Evolutionary conservation across 2,113 vertebrate genomes (phyloP), one percentile per base, ranked within the genome.

Genomic region (Panthera leo): DNA sequence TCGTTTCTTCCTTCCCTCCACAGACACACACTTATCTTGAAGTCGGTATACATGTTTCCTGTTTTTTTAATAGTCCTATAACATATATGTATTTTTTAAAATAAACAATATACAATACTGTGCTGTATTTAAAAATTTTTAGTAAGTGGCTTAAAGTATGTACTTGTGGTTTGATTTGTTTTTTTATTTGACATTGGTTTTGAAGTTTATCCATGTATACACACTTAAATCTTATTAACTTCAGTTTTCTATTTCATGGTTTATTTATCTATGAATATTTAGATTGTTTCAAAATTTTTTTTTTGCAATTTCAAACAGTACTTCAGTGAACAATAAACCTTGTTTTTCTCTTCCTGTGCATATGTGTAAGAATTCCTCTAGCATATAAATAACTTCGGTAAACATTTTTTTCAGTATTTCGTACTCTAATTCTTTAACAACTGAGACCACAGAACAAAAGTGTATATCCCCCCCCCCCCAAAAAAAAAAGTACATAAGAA

Each of bases 151-250:
- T 84, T 34, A 67, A 55, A 21, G 45, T 53, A 4, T 85, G 18
- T 93, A 70, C 84, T 96, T 92, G 45, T 80, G 48, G 13, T 36
- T 92, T 79, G 70, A 78, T 79, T 97, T 94, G 11, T 51, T 92
- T 93, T 80, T 89, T 83, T 45, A 89, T 85, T 93, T 5, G 45
- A 75, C 36, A 34, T 78, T 63, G 61, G 78, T 85, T 91, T 89
- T 86, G 36, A 84, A 51, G 4, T 79, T 95, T 95, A 65, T 67
- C 25, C 65, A 58, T 70, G n/a, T 88, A 21, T 85, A 71, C n/a
- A 53, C 13, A 78, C 70, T 96, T 94, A 91, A 5, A 39, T 96
- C n/a, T 85, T 90, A 68, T 68, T 94, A 75, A 58, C 87, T 93
- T 95, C 8, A 83, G 0, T 95, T 97, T 39, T 92, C 61, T 90